phyloP scores from a whole-genome alignment of 1,140 invertebrate genomes.

The Himalopsyche phryganea region DNA sequence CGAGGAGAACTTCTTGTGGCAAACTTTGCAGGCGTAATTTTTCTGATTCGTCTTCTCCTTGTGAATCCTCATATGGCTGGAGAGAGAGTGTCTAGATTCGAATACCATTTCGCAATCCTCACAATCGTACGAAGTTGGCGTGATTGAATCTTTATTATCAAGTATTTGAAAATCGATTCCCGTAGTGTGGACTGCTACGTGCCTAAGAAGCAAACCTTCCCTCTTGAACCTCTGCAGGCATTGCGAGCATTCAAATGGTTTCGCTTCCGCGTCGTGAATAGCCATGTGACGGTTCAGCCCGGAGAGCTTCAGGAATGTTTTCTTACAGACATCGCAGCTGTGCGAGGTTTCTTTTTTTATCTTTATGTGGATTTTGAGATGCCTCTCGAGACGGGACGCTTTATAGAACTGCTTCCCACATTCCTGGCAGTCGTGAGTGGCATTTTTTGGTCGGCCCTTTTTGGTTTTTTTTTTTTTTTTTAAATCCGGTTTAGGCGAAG shows the following conservation, averaged over 20 bases:
- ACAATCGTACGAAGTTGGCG: constrained; percentile 37
- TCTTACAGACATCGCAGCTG: constrained; percentile 37
- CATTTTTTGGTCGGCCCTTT: constrained; percentile 12
- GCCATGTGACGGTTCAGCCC: constrained; percentile 38
- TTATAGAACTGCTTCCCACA: constrained; percentile 34
- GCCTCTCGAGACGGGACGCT: constrained; percentile 26
- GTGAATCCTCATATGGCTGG: constrained; percentile 39
- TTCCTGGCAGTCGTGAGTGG: constrained; percentile 24
- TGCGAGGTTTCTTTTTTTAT: constrained; percentile 38
- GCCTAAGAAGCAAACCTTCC: constrained; percentile 35
- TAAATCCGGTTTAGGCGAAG: constrained; percentile 3
- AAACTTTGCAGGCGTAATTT: constrained; percentile 39
- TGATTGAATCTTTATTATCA: constrained; percentile 10
- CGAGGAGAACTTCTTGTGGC: constrained; percentile 41
- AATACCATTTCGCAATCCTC: constrained; percentile 39
- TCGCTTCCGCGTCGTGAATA: constrained; percentile 36
- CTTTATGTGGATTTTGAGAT: constrained; percentile 30
- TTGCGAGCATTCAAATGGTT: constrained; percentile 31
- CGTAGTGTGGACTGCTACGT: constrained; percentile 31
- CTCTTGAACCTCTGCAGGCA: constrained; percentile 34
- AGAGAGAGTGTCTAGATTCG: constrained; percentile 37
- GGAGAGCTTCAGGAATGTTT: constrained; percentile 38
- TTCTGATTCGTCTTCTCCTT: constrained; percentile 34
- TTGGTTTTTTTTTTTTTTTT: constrained; percentile 21
- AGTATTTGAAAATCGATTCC: constrained; percentile 26